phyloP scores from a whole-genome alignment of 2,888 invertebrate species.

The Protodeltote pygarga region DNA sequence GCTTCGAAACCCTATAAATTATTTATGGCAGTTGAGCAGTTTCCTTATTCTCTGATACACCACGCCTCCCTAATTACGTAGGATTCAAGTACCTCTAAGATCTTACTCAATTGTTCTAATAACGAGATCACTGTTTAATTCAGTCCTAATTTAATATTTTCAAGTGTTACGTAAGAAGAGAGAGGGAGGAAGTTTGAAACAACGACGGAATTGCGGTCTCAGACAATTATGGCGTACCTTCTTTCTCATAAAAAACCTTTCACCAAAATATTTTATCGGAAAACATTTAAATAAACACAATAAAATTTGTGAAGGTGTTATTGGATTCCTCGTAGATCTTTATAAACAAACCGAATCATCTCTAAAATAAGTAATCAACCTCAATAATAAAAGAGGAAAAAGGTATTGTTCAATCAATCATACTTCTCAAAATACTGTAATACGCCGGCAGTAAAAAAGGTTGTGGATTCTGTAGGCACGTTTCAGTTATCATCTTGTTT shows the following conservation, averaged over 20 bases:
- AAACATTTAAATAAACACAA: too few species aligned
- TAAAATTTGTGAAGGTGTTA: background rate
- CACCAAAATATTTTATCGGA: too few species aligned
- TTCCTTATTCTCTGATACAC: constrained; percentile 62
- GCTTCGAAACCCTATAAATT: constrained; percentile 78
- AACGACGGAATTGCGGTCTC: constrained; percentile 8
- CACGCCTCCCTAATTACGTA: constrained; percentile 70
- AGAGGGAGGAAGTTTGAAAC: constrained; percentile 13
- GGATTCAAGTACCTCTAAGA: constrained; percentile 68
- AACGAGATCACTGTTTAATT: constrained; percentile 65
- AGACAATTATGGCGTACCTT: too few species aligned
- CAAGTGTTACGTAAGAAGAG: constrained; percentile 27
- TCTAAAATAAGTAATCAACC: constrained; percentile 40
- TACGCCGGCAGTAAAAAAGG: constrained; percentile 49
- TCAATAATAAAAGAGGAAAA: constrained; percentile 46
- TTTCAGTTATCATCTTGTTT: constrained; percentile 61
- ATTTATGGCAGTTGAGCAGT: constrained; percentile 79
- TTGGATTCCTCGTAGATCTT: constrained; percentile 2
- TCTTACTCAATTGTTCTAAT: constrained; percentile 69
- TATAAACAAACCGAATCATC: constrained; percentile 16
- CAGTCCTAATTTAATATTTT: constrained; percentile 56
- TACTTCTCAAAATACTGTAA: constrained; percentile 44
- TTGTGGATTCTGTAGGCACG: constrained; percentile 49
- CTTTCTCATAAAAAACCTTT: too few species aligned
- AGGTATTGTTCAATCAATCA: constrained; percentile 53